These are phyloP conservation scores for Heliconius himera DNA, from an alignment of 1,140 invertebrate species.

Conservation along the genomic window DNA sequence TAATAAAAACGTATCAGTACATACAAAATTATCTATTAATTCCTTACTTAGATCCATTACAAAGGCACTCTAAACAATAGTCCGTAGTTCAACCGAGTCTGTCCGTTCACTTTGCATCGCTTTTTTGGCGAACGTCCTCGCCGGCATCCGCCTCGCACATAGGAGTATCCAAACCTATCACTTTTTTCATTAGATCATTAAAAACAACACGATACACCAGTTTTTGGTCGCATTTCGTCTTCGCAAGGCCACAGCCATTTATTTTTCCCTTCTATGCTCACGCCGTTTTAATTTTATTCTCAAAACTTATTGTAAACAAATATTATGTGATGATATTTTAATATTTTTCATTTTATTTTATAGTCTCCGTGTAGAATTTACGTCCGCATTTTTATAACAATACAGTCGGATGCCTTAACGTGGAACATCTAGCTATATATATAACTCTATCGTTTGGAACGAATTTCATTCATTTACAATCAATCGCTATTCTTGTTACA, in stretches of 20 bases:
- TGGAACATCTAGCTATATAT: conserved; percentile 16
- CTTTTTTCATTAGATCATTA: conserved; percentile 38
- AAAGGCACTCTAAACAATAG: conserved; percentile 58
- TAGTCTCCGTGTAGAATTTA: conserved; percentile 1
- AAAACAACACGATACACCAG: conserved; percentile 31
- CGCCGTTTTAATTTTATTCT: not conserved
- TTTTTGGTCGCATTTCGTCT: conserved; percentile 32
- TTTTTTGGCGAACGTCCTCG: conserved; percentile 65
- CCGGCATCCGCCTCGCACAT: conserved; percentile 51
- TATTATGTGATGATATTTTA: not conserved
- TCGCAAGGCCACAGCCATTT: conserved; percentile 24
- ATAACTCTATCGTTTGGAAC: conserved; percentile 1
- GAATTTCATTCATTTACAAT: conserved; percentile 4
- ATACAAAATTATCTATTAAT: too few relatives aligned
- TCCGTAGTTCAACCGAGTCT: conserved; percentile 43
- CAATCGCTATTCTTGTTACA: not conserved
- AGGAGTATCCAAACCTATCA: conserved; percentile 31
- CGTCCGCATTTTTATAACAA: conserved; percentile 21
- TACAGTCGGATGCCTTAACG: conserved; percentile 10
- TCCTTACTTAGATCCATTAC: conserved; percentile 20
- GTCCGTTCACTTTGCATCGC: conserved; percentile 61
- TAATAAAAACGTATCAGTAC: too few relatives aligned
- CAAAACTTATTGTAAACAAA: not conserved
- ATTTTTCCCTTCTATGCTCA: conserved; percentile 14
- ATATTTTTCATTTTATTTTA: not conserved